These are phyloP conservation scores for Apostichopus leukothele DNA, from an alignment of 53 echinoderm and acorn worm species.

Conservation along the genomic window DNA sequence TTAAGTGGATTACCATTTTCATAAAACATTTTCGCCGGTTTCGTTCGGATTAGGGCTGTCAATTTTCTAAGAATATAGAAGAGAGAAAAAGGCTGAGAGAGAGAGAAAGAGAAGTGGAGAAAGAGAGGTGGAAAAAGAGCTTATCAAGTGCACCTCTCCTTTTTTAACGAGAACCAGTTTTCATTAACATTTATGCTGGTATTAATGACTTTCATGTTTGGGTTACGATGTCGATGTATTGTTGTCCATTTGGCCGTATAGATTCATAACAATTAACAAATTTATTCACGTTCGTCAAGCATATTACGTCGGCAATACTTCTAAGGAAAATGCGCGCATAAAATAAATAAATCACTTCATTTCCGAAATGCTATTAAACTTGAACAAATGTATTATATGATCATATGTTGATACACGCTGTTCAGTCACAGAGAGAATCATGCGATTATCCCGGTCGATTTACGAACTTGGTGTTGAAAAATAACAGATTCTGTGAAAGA, in stretches of 20 bases:
- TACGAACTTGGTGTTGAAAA: too few relatives aligned
- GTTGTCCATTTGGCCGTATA: background rate
- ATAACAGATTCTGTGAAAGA: too few relatives aligned
- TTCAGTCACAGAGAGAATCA: too few relatives aligned
- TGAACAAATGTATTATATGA: too few relatives aligned
- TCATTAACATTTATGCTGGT: constrained; percentile 14
- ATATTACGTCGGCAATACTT: background rate
- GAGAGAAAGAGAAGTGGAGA: background rate
- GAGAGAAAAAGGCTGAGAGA: too few relatives aligned
- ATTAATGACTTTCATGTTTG: background rate
- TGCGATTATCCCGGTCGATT: too few relatives aligned
- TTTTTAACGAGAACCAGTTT: constrained; percentile 2
- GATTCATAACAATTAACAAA: background rate
- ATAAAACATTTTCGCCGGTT: constrained; percentile 2
- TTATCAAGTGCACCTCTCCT: background rate
- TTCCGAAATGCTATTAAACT: background rate
- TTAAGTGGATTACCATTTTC: constrained; percentile 35
- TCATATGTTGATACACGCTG: too few relatives aligned
- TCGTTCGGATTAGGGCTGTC: constrained; percentile 6
- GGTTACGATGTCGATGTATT: background rate
- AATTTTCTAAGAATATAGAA: background rate
- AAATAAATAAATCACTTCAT: background rate
- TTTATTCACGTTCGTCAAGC: background rate
- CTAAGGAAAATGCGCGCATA: background rate
- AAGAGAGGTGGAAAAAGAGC: background rate